Evolutionary conservation across 35 echinoderm and acorn worm species (phyloP), one percentile per base, ranked within the genome.

Genomic region (Patiria miniata): DNA sequence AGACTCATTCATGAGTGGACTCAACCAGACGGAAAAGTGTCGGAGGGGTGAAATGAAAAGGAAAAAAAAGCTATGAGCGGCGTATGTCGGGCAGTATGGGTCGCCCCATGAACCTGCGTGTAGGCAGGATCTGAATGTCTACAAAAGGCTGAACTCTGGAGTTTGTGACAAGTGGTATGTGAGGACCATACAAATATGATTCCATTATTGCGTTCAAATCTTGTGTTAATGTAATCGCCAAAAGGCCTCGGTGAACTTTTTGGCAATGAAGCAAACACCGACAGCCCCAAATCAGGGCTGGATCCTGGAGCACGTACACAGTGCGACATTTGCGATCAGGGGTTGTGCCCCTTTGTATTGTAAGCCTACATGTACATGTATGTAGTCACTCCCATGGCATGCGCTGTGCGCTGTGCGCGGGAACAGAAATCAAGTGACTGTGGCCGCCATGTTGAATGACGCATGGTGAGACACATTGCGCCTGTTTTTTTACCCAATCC

Each of bases 271-370:
- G 42, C 42, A 47, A 47, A 47, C 42, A 47, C 4, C 42, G 42
- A 4, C n/a, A n/a, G 42, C 4, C 42, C 42, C 42, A 47, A 47
- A 47, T 47, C 12, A 47, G 42, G 42, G 42, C 42, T 47, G 42
- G 42, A 47, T 47, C 12, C 21, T 6, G 14, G 26, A 30, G 65
- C 65, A 73, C 65, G 65, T 73, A 73, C 65, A 47, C 4, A 47
- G 42, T 47, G 42, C 42, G 12, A 47, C 42, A 47, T 47, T 26
- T 73, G 26, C 29, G 65, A 73, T 2, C 23, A 73, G 65, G 2
- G 65, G 65, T 73, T 73, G 65, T 73, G 65, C 26, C 65, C 65
- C 65, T 73, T 73, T 73, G 65, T 73, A 34, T 73, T 12, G 19
- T 34, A 28, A 23, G 19, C 65, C n/a, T n/a, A n/a, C n/a, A n/a